phyloP scores from a whole-genome alignment of 2,113 vertebrate species.

The Catharus bicknelli region DNA sequence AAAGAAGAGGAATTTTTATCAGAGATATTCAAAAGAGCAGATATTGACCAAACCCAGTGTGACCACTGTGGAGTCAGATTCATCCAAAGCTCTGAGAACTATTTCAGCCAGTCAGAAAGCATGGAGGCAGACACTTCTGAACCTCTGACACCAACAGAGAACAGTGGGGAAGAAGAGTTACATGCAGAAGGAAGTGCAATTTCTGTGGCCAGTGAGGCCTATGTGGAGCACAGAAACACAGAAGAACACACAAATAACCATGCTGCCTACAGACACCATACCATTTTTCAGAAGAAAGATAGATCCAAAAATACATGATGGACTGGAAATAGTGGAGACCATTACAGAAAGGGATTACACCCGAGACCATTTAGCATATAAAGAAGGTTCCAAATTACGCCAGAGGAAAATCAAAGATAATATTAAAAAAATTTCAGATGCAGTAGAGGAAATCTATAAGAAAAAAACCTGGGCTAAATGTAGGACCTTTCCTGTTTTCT shows the following conservation, averaged over 20 bases:
- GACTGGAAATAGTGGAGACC: conserved; percentile 52
- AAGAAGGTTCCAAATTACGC: conserved; percentile 66
- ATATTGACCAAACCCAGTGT: conserved; percentile 79
- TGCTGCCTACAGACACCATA: conserved; percentile 69
- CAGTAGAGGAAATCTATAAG: conserved; percentile 72
- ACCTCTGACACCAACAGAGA: background rate
- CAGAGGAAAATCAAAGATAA: conserved; percentile 74
- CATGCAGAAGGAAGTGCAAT: background rate
- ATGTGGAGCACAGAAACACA: conserved; percentile 55
- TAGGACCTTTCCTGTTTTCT: conserved; percentile 32
- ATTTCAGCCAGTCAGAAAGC: conserved; percentile 28
- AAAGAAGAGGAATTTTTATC: conserved; percentile 50
- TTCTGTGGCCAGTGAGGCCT: conserved; percentile 36
- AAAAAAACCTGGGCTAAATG: conserved; percentile 77
- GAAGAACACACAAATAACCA: conserved; percentile 66
- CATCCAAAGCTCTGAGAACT: conserved; percentile 45
- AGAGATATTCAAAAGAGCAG: conserved; percentile 75
- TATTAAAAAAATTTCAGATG: conserved; percentile 67
- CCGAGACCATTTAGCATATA: conserved; percentile 46
- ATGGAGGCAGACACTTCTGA: conserved; percentile 38
- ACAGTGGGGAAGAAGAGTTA: conserved; percentile 21
- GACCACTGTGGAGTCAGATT: conserved; percentile 82
- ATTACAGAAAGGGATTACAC: conserved; percentile 48
- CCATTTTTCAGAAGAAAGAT: conserved; percentile 62
- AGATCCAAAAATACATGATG: conserved; percentile 60